Base-by-base conservation (phyloP, 2,113 vertebrate genomes). In the Gallinago paraguaiae region DNA sequence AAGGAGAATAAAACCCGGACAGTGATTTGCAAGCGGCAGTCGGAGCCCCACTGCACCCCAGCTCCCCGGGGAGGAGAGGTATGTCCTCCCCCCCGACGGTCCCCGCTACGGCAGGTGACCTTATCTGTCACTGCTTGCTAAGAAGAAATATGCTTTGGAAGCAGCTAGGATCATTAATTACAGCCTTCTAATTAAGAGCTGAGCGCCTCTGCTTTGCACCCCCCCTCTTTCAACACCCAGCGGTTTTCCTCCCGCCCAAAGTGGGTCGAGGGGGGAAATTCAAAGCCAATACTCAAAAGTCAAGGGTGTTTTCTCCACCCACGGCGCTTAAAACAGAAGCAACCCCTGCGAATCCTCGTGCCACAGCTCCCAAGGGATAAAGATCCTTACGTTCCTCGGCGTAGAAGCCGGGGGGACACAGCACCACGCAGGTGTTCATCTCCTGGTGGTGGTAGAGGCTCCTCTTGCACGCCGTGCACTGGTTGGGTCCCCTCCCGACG, bases 381-480 rank as follows among this genome's bases (percentile, higher is more conserved):
- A 30, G 8, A 11, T 64, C 96, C 99, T 98, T 97, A 99, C 99
- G 97, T n/a, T 99, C 98, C 22, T 99, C 98, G 2, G 97, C 54
- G 59, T 98, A 99, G 89, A 97, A 98, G 0, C 98, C 98, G 0
- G 96, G 37, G 0, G 98, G 98, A 24, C 99, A 99, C 19, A 95
- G 93, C 35, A 95, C 64, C 63, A 96, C 70, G 24, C 99, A 99
- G 67, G 96, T 95, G 88, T 88, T 97, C 67, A 93, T 97, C 89
- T 98, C 97, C 28, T 97, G 91, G 92, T 98, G 96, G 27, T 98
- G 97, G 95, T 98, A 99, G 80, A 99, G 97, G 16, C 98, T 98
- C 3, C 98, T 94, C 41, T 98, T 97, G 96, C 99, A 99, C 10
- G 98, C 97, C 0, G 96, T 97, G 97, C 99, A 99, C 69, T 98